phyloP scores from a whole-genome alignment of 2,113 vertebrate species.

The Propithecus coquereli region DNA sequence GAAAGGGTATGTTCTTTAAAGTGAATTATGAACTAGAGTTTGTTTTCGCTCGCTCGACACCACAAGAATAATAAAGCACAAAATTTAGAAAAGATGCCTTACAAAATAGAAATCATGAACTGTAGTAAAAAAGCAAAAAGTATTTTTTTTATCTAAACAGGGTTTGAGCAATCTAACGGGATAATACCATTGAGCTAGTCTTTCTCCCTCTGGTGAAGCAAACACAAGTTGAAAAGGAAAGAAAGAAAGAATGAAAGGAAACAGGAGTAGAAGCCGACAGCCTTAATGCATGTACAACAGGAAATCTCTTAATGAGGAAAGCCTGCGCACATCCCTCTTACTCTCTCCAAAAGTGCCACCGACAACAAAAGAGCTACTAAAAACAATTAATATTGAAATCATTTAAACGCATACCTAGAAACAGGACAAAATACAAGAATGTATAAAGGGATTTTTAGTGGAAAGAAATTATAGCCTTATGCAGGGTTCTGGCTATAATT shows the following conservation, averaged over 20 bases:
- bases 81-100: slow-evolving; percentile 76
- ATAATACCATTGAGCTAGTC: slow-evolving; percentile 56
- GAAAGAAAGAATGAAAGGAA: slow-evolving; percentile 5
- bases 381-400: slow-evolving; percentile 40
- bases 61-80: slow-evolving; percentile 75
- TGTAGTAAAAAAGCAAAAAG: slow-evolving; percentile 48
- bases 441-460: neutral
- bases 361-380: neutral
- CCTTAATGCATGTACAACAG: neutral
- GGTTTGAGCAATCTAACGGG: slow-evolving; percentile 64
- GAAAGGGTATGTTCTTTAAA: slow-evolving; percentile 77
- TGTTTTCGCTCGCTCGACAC: slow-evolving; percentile 76
- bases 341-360: slow-evolving; percentile 1
- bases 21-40: slow-evolving; percentile 78
- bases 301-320: slow-evolving; percentile 70
- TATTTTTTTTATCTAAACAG: slow-evolving; percentile 73
- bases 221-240: slow-evolving; percentile 32
- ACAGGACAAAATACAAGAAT: slow-evolving; percentile 28
- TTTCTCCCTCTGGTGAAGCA: slow-evolving; percentile 60
- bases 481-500: neutral
- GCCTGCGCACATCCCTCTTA: neutral
- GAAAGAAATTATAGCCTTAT: neutral
- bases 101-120: slow-evolving; percentile 54
- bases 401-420: slow-evolving; percentile 49
- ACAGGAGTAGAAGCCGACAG: slow-evolving; percentile 1